A percentile compares a stretch with the other conserved stretches of the same genome.
phyloP scores from a whole-genome alignment of 2,888 invertebrate genomes.

The Petrolisthes manimaculis region DNA sequence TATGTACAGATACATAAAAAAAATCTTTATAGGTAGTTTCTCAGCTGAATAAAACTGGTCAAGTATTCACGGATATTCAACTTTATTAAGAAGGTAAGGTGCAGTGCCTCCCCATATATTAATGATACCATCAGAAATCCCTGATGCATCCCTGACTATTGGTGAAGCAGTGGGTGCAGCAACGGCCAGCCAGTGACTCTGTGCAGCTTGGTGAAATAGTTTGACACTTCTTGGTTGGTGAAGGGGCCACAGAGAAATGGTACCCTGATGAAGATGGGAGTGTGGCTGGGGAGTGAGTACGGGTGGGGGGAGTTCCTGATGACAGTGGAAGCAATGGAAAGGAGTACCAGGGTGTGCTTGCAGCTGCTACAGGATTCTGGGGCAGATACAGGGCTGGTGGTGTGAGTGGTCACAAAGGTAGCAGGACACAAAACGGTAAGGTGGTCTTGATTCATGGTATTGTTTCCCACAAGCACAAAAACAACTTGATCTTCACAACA shows the following conservation, averaged over 20 bases:
- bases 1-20: too few species aligned
- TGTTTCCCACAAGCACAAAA: slow-evolving; percentile 50
- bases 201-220: background rate
- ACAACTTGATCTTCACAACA: slow-evolving; percentile 47
- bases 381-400: slow-evolving; percentile 26
- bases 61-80: too few species aligned
- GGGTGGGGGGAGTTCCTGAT: slow-evolving; percentile 21
- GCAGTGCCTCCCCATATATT: too few species aligned
- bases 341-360: slow-evolving; percentile 29
- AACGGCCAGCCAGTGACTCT: background rate
- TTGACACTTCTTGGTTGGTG: background rate
- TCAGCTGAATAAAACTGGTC: too few species aligned
- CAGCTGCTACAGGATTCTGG: slow-evolving; percentile 26
- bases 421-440: slow-evolving; percentile 20
- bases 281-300: slow-evolving; percentile 16
- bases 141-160: slow-evolving; percentile 56
- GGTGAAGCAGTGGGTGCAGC: slow-evolving; percentile 36
- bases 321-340: slow-evolving; percentile 12
- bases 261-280: background rate
- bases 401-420: background rate
- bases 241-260: background rate
- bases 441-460: slow-evolving; percentile 53
- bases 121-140: slow-evolving; percentile 23
- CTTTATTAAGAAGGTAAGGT: too few species aligned
- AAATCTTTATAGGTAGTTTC: too few species aligned